Base-by-base conservation (phyloP, 2,888 invertebrate species). In the Erynnis tages region DNA sequence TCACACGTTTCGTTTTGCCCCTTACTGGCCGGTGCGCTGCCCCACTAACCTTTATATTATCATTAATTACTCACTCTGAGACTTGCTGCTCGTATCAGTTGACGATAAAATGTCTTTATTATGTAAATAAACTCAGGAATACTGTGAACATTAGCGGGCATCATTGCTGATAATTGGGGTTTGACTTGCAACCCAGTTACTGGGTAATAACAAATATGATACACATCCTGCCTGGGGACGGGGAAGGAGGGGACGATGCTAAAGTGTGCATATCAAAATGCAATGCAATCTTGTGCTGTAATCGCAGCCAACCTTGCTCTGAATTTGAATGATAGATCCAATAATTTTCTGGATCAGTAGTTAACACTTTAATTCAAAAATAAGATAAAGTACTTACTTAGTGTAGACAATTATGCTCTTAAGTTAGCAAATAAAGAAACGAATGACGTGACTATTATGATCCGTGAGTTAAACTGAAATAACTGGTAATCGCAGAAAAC, bases 21-120 rank as follows among this genome's bases (percentile, higher is more conserved):
- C 50, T 54, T 54, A 35, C 23, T 54, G 44, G 48, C 50, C 47
- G 44, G 29, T 67, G 64, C 58, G 53, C 59, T 78, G 73, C 60
- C 74, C 80, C 71, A 79, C 71, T 84, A 70, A 80, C 82, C 81
- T 74, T 68, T 68, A 71, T 77, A 74, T n/a, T n/a, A n/a, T 74
- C 71, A 38, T 54, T 54, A 50, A 53, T 48, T 54, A 49, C 29
- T 53, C 53, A 56, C 47, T 55, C 46, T 29, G 32, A 48, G 45
- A 45, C 47, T 40, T 45, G 38, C 47, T 27, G 21, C 34, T 19
- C 34, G 43, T 54, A 55, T 57, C 55, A 30, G 27, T 13, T 5
- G 30, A 10, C 49, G 49, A 58, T 58, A 56, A 58, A 29, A 29
- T 41, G 32, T 49, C 53, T 52, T 41, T 54, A 49, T 55, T 54